Percentiles rank a stretch among this genome's conserved stretches.
Conservation (phyloP, 2,113 vertebrate species). For the Gavia stellata region DNA sequence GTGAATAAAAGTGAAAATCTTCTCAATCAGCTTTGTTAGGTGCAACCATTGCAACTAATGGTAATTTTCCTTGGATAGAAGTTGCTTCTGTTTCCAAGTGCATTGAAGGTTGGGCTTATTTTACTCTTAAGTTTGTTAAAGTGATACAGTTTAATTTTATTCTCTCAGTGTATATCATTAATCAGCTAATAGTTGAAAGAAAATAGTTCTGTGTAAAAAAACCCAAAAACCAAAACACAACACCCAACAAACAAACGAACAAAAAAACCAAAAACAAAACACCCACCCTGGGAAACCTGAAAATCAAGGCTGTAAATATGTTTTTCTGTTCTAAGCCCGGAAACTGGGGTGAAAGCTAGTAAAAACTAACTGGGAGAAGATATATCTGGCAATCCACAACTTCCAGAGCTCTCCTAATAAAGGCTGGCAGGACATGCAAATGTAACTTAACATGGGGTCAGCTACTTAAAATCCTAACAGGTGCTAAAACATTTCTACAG, state of each 20-base stretch:
- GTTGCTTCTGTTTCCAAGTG: neutral
- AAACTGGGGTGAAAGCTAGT: neutral
- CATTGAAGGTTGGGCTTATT: neutral
- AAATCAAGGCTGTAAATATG: neutral
- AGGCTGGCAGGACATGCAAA: neutral
- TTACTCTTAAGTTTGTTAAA: neutral
- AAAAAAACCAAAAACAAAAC: neutral
- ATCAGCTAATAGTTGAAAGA: neutral
- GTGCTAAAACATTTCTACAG: constrained; percentile 15
- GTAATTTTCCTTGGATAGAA: neutral
- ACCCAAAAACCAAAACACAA: no score
- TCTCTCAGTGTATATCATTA: neutral
- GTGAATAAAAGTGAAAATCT: neutral
- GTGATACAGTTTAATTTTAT: neutral
- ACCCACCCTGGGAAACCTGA: neutral
- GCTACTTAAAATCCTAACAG: constrained; percentile 13
- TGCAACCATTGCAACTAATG: neutral
- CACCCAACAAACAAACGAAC: no score
- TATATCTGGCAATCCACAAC: neutral
- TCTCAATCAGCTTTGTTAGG: neutral
- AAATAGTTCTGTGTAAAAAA: neutral
- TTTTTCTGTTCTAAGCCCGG: neutral
- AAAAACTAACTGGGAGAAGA: neutral
- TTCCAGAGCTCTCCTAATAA: neutral
- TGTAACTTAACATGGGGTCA: neutral